Conservation (phyloP, 2,113 vertebrate genomes). For the Rhea americana region DNA sequence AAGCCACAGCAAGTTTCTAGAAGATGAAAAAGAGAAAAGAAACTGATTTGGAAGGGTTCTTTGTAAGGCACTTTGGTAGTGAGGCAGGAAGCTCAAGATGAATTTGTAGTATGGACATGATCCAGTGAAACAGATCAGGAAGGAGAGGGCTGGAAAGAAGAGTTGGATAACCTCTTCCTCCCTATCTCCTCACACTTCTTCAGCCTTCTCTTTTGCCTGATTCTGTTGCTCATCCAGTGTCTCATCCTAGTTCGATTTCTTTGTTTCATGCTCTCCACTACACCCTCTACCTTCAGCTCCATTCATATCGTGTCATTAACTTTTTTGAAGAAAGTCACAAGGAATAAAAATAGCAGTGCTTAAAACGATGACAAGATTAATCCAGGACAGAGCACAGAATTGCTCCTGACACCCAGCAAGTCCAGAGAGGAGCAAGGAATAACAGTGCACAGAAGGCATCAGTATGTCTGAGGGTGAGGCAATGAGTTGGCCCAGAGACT, state of each 20-base stretch:
- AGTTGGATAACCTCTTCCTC: neutral
- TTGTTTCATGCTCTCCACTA: neutral
- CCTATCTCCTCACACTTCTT: neutral
- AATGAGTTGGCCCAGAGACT: neutral
- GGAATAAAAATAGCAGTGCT: neutral
- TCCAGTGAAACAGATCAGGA: neutral
- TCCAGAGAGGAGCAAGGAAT: neutral
- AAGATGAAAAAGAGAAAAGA: neutral
- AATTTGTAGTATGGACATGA: neutral
- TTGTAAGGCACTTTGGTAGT: neutral
- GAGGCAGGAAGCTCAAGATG: neutral
- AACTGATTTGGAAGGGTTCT: neutral
- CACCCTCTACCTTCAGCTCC: neutral
- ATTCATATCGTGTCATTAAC: neutral
- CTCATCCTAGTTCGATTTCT: neutral
- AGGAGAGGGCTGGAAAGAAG: neutral
- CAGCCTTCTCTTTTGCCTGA: neutral
- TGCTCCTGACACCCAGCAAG: neutral
- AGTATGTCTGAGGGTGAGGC: neutral
- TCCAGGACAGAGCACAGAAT: neutral
- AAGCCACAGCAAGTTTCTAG: neutral
- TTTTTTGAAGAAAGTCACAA: neutral
- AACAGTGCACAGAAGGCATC: neutral
- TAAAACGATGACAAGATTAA: neutral
- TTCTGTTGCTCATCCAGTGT: neutral